Percentiles rank a stretch among this genome's conserved stretches.
These are phyloP conservation scores for Erebia aethiops DNA, from an alignment of 2,888 invertebrate genomes.

Conservation along the genomic window DNA sequence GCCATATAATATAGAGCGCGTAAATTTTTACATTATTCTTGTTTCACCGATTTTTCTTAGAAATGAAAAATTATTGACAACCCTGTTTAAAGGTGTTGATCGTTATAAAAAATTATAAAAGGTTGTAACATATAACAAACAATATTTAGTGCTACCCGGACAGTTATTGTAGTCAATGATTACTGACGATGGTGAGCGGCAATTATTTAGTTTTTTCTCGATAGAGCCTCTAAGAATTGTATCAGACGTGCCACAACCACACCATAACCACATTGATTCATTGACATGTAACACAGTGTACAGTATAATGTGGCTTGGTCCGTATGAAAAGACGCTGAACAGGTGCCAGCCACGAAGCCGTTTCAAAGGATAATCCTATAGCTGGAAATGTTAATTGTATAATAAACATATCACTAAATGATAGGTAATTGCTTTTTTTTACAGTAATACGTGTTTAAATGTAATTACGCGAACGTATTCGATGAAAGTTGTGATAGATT, in stretches of 20 bases:
- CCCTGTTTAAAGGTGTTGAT: conserved; percentile 69
- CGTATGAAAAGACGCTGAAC: conserved; percentile 45
- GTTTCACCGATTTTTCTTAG: too few species aligned
- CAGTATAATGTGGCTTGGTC: too few species aligned
- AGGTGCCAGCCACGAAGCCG: conserved; percentile 59
- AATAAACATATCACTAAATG: conserved; percentile 23
- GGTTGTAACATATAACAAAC: conserved; percentile 75
- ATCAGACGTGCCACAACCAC: too few species aligned
- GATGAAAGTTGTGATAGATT: conserved; percentile 12
- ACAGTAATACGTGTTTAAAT: neutral
- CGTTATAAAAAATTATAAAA: conserved; percentile 74
- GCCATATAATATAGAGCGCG: too few species aligned
- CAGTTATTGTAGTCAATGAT: conserved; percentile 80
- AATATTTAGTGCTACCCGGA: conserved; percentile 81
- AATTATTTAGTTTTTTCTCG: conserved; percentile 61
- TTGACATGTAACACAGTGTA: too few species aligned
- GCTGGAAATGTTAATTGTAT: conserved; percentile 25
- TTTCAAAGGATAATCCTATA: conserved; percentile 41
- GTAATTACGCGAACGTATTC: conserved; percentile 10
- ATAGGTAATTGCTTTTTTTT: conserved; percentile 21
- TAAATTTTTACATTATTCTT: too few species aligned
- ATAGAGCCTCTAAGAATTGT: conserved; percentile 43
- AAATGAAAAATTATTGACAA: conserved; percentile 52
- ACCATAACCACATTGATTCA: too few species aligned
- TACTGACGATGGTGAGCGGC: conserved; percentile 69